Conservation (phyloP, 2,113 vertebrate species). For the Stictonetta naevosa region DNA sequence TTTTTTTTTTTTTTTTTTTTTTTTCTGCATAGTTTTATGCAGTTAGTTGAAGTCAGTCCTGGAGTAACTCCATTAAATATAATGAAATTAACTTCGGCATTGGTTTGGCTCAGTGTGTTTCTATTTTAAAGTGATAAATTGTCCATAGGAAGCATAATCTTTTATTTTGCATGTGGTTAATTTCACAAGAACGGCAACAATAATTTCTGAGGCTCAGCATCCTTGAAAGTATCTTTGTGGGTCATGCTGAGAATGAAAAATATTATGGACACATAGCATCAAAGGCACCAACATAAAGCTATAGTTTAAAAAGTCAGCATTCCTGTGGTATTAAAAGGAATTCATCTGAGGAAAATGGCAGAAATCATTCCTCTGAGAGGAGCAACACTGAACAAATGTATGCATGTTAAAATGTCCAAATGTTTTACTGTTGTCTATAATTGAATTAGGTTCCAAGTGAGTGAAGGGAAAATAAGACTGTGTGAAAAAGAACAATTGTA, state of each 20-base stretch:
- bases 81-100: not conserved
- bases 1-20: not conserved
- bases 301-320: conserved; percentile 21
- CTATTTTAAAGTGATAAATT: conserved; percentile 35
- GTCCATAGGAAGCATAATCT: not conserved
- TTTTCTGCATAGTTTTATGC: not conserved
- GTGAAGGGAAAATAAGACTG: conserved; percentile 1
- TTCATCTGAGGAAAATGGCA: conserved; percentile 28
- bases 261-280: not conserved
- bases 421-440: conserved; percentile 22
- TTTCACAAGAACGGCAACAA: conserved; percentile 17
- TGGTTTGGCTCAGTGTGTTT: not conserved
- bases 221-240: not conserved
- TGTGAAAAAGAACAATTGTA: not conserved
- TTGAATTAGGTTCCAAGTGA: conserved; percentile 28
- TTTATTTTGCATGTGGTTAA: conserved; percentile 26
- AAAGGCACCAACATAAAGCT: conserved; percentile 31
- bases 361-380: not conserved
- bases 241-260: conserved; percentile 37
- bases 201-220: conserved; percentile 8
- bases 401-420: not conserved
- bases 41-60: not conserved
- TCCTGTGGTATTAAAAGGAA: conserved; percentile 39
- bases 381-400: not conserved
- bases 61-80: not conserved